Evolutionary conservation across 2,797 vertebrate genomes (phyloP).

Genomic region (Platalea minor): DNA sequence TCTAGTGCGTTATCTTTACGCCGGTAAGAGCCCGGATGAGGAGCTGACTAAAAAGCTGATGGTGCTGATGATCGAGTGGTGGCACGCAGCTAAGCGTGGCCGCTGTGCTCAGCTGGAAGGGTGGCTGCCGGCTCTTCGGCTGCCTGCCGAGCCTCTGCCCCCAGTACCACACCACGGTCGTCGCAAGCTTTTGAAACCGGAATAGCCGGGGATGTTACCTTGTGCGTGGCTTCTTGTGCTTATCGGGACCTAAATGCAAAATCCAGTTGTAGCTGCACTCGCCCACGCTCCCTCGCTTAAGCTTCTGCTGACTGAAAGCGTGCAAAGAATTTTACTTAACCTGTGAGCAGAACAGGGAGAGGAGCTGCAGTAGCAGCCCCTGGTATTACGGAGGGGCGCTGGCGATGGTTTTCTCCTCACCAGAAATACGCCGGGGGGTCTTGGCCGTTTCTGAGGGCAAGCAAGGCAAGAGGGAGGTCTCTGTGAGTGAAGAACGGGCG

Average conservation of each 20-base stretch:
- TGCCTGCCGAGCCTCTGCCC: background rate
- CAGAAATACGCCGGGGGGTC: background rate
- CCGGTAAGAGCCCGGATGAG: background rate
- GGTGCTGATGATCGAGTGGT: background rate
- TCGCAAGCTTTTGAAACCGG: background rate
- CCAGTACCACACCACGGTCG: background rate
- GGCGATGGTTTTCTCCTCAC: background rate
- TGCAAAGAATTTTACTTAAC: background rate
- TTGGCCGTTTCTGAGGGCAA: background rate
- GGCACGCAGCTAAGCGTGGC: background rate
- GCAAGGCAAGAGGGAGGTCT: background rate
- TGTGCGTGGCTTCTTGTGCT: accelerated
- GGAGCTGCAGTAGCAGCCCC: background rate
- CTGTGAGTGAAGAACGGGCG: background rate
- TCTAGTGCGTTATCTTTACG: background rate
- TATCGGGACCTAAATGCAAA: background rate
- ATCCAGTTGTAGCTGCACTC: background rate
- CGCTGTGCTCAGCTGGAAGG: background rate
- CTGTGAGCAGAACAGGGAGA: background rate
- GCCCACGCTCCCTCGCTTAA: too few relatives aligned
- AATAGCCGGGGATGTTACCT: background rate
- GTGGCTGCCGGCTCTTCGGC: background rate
- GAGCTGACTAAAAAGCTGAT: background rate
- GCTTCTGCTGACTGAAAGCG: background rate
- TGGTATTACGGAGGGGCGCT: background rate